Evolutionary conservation across 2,888 invertebrate genomes (phyloP).

Genomic region (Plebejus melissa): DNA sequence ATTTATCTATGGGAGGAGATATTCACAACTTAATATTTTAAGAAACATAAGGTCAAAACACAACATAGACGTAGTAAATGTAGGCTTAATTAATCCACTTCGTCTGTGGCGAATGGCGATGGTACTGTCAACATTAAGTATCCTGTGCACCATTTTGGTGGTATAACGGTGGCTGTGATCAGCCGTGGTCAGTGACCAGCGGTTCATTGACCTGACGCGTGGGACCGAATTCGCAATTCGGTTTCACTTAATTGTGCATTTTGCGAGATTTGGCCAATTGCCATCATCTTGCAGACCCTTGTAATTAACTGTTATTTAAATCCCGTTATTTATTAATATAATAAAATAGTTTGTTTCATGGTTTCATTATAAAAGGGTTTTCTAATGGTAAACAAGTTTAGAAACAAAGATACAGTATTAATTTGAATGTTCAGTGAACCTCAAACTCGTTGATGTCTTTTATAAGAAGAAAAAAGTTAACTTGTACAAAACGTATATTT

Average conservation of each 20-base stretch:
- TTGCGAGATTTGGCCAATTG: not conserved
- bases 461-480: not conserved
- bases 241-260: slow-evolving; percentile 27
- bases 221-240: slow-evolving; percentile 37
- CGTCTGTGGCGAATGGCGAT: too few species aligned
- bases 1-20: too few species aligned
- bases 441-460: slow-evolving; percentile 17
- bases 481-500: not conserved
- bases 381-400: too few species aligned
- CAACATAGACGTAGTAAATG: too few species aligned
- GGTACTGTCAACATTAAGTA: not conserved
- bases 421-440: not conserved
- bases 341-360: not conserved
- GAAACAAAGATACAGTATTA: too few species aligned
- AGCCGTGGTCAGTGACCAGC: slow-evolving; percentile 44
- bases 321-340: not conserved
- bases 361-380: not conserved
- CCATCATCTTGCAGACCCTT: not conserved
- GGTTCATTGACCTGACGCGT: slow-evolving; percentile 42
- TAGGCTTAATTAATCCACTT: too few species aligned
- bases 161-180: slow-evolving; percentile 45
- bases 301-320: not conserved
- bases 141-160: slow-evolving; percentile 39
- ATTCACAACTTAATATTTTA: too few species aligned
- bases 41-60: too few species aligned